Conservation (phyloP, 2,113 vertebrate species). For the Xenopus tropicalis region DNA sequence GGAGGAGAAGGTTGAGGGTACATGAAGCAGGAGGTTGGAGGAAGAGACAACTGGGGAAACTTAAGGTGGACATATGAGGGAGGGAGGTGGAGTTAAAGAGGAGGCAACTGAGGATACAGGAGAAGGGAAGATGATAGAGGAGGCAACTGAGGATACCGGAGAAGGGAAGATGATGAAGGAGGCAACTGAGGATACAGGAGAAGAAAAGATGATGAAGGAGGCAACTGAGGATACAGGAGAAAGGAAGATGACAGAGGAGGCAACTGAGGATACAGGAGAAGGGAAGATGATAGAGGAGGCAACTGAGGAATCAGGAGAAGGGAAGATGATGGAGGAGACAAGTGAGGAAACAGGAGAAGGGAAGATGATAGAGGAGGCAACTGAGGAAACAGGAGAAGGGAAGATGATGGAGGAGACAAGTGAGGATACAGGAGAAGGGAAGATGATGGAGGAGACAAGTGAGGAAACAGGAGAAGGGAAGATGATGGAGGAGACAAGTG, state of each 20-base stretch:
- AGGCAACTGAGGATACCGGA: not conserved
- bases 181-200: not conserved
- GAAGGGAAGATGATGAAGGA: not conserved
- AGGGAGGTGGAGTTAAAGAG: not conserved
- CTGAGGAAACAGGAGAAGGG: too few species aligned
- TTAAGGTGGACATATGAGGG: not conserved
- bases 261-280: not conserved
- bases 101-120: not conserved
- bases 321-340: not conserved
- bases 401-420: too few species aligned
- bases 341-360: not conserved
- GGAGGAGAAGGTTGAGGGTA: not conserved
- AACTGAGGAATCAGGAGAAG: not conserved
- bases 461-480: not conserved
- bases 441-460: not conserved
- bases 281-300: not conserved
- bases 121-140: not conserved
- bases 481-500: not conserved
- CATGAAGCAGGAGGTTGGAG: not conserved
- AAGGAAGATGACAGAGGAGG: not conserved
- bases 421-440: not conserved
- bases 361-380: too few species aligned
- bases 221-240: not conserved
- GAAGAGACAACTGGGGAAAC: not conserved
- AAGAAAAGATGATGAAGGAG: not conserved